phyloP scores from a whole-genome alignment of 1,140 invertebrate genomes.

The Zaprionus vittiger region DNA sequence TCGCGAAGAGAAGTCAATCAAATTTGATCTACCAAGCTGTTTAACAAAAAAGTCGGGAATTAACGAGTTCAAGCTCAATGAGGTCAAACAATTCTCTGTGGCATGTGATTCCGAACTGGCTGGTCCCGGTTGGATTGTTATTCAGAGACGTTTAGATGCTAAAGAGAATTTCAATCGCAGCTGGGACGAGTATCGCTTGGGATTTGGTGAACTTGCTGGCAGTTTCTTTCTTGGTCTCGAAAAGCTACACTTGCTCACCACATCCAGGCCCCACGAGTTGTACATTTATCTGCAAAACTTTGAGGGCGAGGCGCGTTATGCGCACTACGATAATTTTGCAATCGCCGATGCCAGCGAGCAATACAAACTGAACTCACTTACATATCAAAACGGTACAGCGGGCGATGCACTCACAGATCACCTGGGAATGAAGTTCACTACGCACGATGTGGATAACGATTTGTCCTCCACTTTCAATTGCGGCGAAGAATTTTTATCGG shows the following conservation, averaged over 20 bases:
- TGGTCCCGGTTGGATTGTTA: conserved; percentile 15
- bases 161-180: conserved; percentile 3
- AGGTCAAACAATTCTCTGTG: background rate
- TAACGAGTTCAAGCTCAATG: background rate
- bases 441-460: conserved; percentile 18
- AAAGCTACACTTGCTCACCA: conserved; percentile 8
- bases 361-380: background rate
- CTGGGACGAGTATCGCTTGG: conserved; percentile 11
- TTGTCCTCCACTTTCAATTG: background rate
- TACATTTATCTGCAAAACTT: background rate
- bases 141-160: conserved; percentile 15
- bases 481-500: background rate
- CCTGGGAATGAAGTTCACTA: background rate
- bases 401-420: background rate
- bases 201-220: conserved; percentile 8
- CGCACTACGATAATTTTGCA: conserved; percentile 2
- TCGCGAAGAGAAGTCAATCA: background rate
- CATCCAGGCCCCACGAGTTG: conserved; percentile 8
- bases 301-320: background rate
- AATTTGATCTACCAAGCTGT: background rate
- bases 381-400: conserved; percentile 3
- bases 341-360: conserved; percentile 5
- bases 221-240: conserved; percentile 30
- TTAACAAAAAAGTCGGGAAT: background rate
- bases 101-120: background rate